Evolutionary conservation across 2,888 invertebrate species (phyloP), one percentile per base, ranked within the genome.

Genomic region (Amaurobius ferox): DNA sequence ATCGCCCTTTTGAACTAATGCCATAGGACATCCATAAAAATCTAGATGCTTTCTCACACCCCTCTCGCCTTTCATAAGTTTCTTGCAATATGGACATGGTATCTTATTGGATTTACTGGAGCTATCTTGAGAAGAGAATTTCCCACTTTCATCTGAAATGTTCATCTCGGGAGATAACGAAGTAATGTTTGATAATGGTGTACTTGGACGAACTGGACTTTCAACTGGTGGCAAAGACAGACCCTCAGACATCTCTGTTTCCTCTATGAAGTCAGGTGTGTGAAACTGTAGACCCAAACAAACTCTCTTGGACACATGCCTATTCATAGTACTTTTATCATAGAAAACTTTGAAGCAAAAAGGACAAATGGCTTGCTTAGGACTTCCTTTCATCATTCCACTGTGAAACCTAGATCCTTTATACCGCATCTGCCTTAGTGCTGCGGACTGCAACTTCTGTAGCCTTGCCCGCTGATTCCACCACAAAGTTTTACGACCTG

Each of bases 291-390:
- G 44, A 23, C 81, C 87, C 40, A 79, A 30, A 26, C 87, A 87
- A 6, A 79, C 87, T 5, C 80, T 48, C 29, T 79, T 81, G 5
- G 87, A 80, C 13, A 87, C 81, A 64, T 87, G 87, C 26, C 87
- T 66, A 35, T 87, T 87, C 79, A 87, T 79, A 2, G 87, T 87
- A 28, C 87, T 87, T 78, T 87, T 87, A 26, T 87, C 87, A 68
- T 87, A 87, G 70, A 87, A 87, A 28, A 80, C 48, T 73, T 87
- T 87, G 64, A 68, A 80, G 55, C 87, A 87, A 70, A 79, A 81
- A 29, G 87, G 87, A 74, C 87, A 87, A 16, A 87, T 48, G 35
- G 87, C 79, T 78, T 81, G 80, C 35, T 78, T 87, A 19, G 85
- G 73, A 29, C 68, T 79, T 13, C 77, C 85, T 61, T 76, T 40